Base-by-base conservation (phyloP, 2,888 invertebrate genomes). In the Folsomia manolachei region DNA sequence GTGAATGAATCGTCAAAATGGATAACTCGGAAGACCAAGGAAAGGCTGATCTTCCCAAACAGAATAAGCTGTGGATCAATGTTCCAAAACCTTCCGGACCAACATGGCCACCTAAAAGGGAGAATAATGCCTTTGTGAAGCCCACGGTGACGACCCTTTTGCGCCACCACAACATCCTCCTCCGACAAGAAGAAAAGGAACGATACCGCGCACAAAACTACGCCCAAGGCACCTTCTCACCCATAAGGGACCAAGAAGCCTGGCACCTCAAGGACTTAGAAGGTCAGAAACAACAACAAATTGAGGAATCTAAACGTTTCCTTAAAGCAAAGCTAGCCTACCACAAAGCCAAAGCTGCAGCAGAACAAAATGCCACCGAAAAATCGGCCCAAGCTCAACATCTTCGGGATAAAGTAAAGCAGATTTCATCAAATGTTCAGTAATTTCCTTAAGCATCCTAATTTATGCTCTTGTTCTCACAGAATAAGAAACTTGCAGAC, bases 291-390 rank as follows among this genome's bases (percentile, higher is more conserved):
- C 9, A 69, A 26, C 67, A 65, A 11, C 51, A 70, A 51, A 70
- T 63, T n/a, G 70, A 68, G 1, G 76, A 72, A n/a, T 51, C 72
- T 1, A 76, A 71, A n/a, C 64, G 70, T 9, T 24, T 71, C 1
- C 61, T 76, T 1, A 62, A 76, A 24, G 62, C 74, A 0, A 74
- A 68, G 24, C 60, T 76, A 18, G 72, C 76, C 1, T 76, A 76
- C 27, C 74, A 76, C 61, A 76, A 63, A 51, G 76, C 76, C 1
- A 74, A 64, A 27, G 76, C 76, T n/a, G 76, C 76, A 0, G 62
- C 65, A 18, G 63, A 72, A 14, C 71, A 75, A 23, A 68, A 70
- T 26, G 56, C 68, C 0, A 69, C 63, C 26, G 72, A 68, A 27
- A 75, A 75, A 27, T 70, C 69, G 23, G 70, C 63, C 24, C 63